Evolutionary conservation across 1,140 invertebrate species (phyloP).

Genomic region (Anastrepha obliqua): DNA sequence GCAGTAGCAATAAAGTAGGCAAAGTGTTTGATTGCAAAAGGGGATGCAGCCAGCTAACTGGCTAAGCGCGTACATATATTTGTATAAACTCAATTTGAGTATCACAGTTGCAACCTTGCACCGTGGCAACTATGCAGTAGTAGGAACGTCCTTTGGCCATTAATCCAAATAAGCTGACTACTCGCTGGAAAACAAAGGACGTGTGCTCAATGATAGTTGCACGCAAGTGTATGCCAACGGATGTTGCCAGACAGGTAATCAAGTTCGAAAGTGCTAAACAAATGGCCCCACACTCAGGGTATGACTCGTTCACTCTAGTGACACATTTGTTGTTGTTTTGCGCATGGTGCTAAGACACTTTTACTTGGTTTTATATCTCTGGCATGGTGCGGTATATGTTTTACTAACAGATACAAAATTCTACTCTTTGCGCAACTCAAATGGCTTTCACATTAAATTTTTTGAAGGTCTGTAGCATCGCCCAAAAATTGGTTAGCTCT

Average conservation of each 20-base stretch:
- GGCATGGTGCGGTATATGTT: no score
- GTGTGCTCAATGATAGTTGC: background rate
- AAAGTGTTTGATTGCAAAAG: background rate
- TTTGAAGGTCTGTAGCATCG: no score
- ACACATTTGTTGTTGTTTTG: background rate
- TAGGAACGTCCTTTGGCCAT: background rate
- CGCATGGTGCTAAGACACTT: background rate
- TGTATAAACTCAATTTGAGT: background rate
- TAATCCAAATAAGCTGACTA: constrained; percentile 8
- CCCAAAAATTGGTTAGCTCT: no score
- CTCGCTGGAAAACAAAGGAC: background rate
- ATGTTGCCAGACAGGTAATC: constrained; percentile 23
- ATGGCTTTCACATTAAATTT: no score
- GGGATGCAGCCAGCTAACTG: background rate
- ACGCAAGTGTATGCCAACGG: background rate
- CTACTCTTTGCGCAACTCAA: no score
- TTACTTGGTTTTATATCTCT: no score
- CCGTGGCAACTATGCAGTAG: background rate
- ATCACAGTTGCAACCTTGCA: background rate
- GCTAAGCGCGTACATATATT: background rate
- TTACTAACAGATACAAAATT: no score
- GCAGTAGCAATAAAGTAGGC: background rate
- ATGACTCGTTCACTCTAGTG: background rate
- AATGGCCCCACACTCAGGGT: constrained; percentile 3
- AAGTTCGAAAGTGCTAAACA: constrained; percentile 21